Conservation (phyloP, 2,888 invertebrate species). For the Harpalus rufipes region DNA sequence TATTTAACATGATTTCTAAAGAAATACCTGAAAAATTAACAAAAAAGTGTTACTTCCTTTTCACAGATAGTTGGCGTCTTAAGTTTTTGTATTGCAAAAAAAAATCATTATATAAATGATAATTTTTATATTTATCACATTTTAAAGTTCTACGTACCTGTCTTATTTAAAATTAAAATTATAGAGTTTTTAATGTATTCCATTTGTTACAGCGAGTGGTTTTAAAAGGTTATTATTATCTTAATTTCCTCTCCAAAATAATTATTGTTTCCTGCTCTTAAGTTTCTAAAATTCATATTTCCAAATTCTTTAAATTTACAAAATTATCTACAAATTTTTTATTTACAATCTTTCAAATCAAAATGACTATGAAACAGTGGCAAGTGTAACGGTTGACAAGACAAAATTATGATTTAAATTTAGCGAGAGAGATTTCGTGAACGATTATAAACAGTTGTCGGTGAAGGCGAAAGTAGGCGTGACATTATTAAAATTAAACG, state of each 20-base stretch:
- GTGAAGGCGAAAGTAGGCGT: conserved; percentile 26
- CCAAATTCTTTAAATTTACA: conserved; percentile 1
- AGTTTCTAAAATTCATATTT: conserved; percentile 10
- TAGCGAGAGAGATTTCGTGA: conserved; percentile 35
- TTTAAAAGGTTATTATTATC: conserved; percentile 32
- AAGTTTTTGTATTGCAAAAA: background rate
- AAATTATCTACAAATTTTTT: conserved; percentile 14
- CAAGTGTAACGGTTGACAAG: conserved; percentile 23
- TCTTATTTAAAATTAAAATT: background rate
- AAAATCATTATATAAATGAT: background rate
- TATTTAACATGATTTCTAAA: background rate
- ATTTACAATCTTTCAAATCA: conserved; percentile 8
- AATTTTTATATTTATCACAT: background rate
- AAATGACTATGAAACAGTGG: conserved; percentile 19
- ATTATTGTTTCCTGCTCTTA: conserved; percentile 8
- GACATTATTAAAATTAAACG: conserved; percentile 30
- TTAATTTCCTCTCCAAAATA: conserved; percentile 26
- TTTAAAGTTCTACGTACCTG: background rate
- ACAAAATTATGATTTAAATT: conserved; percentile 21
- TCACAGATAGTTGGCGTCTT: background rate
- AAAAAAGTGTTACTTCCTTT: background rate
- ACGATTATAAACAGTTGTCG: conserved; percentile 21
- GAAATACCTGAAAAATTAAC: background rate
- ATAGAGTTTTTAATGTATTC: background rate
- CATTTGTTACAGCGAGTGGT: conserved; percentile 17